Base-by-base conservation (phyloP, 2,797 vertebrate species). In the Sternotherus odoratus region DNA sequence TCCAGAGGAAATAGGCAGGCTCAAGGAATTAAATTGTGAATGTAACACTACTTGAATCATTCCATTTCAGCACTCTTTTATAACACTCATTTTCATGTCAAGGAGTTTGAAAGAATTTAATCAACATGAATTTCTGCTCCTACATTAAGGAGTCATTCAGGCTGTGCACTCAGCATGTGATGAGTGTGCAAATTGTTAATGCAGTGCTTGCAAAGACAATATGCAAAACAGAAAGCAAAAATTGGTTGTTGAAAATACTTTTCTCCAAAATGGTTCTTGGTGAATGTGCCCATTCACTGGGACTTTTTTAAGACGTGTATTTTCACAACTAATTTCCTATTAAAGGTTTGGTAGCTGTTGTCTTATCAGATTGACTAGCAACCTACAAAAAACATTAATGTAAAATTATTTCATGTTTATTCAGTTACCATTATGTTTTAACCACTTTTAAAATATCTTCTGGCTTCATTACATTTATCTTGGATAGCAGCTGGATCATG, bases 61-160 rank as follows among this genome's bases (percentile, higher is more conserved):
- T 95, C 30, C 0, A 46, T 95, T 95, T 97, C 92, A 94, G 17
- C 39, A 89, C 50, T 46, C 49, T 92, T 94, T 94, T 87, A 85
- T 53, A 92, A 82, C 16, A 77, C 26, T 79, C 10, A 79, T 87
- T 94, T 93, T 96, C 74, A 93, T 94, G 57, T 84, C 23, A 82
- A 75, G 49, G 48, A 90, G 53, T 86, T 85, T 53, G 85, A 86
- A 96, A 56, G 28, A 93, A 92, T 89, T 91, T 83, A 88, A 54
- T 93, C 94, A 93, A 78, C 0, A 0, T 87, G 50, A 82, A 87
- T 87, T 94, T 96, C 83, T 94, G 54, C 50, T 85, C 33, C 69
- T 72, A 5, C 75, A 89, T 66, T 82, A 83, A 39, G 72, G 54
- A 95, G 77, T 36, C 12, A 15, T 21, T 92, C 48, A 92, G 49